These are phyloP conservation scores for Orthonevra nobilis DNA, from an alignment of 2,888 invertebrate genomes.

Conservation along the genomic window DNA sequence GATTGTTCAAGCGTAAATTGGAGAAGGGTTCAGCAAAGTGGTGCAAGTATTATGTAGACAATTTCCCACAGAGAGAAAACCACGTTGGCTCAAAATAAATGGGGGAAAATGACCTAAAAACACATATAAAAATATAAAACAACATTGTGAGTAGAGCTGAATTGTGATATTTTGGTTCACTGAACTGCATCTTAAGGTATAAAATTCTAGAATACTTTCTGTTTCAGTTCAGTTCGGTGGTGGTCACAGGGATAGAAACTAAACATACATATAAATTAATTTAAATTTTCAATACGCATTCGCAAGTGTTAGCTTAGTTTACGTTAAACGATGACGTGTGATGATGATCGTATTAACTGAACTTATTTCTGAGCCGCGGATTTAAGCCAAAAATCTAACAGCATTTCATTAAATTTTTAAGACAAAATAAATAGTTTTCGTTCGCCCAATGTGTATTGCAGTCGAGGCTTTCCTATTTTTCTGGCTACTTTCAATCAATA, in stretches of 20 bases:
- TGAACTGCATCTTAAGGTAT: slow-evolving; percentile 46
- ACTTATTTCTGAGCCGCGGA: too few relatives aligned
- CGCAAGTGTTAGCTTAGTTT: too few relatives aligned
- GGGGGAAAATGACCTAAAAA: slow-evolving; percentile 69
- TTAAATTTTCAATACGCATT: too few relatives aligned
- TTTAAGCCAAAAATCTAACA: too few relatives aligned
- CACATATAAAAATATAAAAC: slow-evolving; percentile 58
- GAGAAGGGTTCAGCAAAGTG: slow-evolving; percentile 61
- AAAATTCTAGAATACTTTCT: slow-evolving; percentile 56
- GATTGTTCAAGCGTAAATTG: slow-evolving; percentile 60
- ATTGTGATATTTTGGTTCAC: slow-evolving; percentile 61
- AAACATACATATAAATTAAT: too few relatives aligned
- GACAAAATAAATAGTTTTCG: too few relatives aligned
- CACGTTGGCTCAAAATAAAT: slow-evolving; percentile 40
- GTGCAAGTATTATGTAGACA: slow-evolving; percentile 46
- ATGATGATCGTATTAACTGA: too few relatives aligned
- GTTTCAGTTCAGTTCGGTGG: slow-evolving; percentile 47
- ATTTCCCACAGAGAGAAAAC: slow-evolving; percentile 63
- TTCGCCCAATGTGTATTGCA: too few relatives aligned
- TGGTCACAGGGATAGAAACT: slow-evolving; percentile 13
- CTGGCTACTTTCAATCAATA: too few relatives aligned
- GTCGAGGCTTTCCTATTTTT: too few relatives aligned
- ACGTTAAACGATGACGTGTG: too few relatives aligned
- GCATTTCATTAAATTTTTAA: too few relatives aligned
- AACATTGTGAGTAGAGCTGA: background rate